These are phyloP conservation scores for Hormaphis cornu DNA, from an alignment of 1,140 invertebrate genomes.

Conservation along the genomic window DNA sequence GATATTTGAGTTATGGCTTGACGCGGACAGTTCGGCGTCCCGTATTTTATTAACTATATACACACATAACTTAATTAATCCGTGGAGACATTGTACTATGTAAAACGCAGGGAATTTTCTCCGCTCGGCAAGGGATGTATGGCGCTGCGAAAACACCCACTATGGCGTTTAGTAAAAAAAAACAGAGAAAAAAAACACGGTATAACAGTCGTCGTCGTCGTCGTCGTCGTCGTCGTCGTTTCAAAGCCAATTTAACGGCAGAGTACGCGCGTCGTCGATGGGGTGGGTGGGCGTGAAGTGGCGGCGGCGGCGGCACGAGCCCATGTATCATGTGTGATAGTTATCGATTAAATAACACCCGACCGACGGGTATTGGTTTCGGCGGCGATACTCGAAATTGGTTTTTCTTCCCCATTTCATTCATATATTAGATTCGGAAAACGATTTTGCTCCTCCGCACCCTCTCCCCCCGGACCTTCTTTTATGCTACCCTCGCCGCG, in stretches of 20 bases:
- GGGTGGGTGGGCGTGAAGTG: background rate
- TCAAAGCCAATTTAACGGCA: constrained; percentile 31
- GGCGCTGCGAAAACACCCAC: no score
- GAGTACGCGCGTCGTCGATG: background rate
- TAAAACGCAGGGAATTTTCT: no score
- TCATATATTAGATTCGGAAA: constrained; percentile 35
- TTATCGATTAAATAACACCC: constrained; percentile 35
- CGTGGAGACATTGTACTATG: no score
- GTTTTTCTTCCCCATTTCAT: constrained; percentile 35
- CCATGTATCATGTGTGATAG: constrained; percentile 33
- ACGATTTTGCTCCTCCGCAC: constrained; percentile 18
- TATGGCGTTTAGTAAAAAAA: background rate
- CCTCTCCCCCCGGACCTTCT: background rate
- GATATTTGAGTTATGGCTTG: no score
- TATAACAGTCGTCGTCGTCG: background rate
- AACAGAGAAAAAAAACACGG: background rate
- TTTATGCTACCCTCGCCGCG: background rate
- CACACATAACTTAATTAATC: no score
- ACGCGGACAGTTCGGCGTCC: no score
- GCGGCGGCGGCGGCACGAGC: background rate
- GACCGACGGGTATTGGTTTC: constrained; percentile 34
- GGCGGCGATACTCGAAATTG: constrained; percentile 34
- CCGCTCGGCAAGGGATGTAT: no score
- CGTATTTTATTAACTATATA: no score
- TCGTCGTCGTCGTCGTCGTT: constrained; percentile 10